Percentiles rank a stretch among this genome's conserved stretches.
phyloP scores from a whole-genome alignment of 2,888 invertebrate species.

The Chromoteleia sp. region DNA sequence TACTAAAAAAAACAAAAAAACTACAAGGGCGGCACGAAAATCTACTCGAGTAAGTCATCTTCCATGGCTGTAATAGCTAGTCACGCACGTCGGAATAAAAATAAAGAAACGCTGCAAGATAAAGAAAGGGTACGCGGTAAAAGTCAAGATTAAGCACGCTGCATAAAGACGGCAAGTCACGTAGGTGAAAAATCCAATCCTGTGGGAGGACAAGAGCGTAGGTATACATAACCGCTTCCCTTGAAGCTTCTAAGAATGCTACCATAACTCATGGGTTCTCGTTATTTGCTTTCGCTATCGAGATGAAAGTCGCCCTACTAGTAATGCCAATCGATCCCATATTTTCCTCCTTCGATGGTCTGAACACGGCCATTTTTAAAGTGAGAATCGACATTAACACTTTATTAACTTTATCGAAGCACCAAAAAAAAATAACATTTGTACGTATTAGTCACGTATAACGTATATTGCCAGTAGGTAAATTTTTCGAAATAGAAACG shows the following conservation, averaged over 20 bases:
- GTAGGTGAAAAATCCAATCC: conserved; percentile 72
- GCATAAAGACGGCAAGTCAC: conserved; percentile 71
- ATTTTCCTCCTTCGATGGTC: conserved; percentile 36
- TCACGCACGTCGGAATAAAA: conserved; percentile 61
- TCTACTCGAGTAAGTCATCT: conserved; percentile 62
- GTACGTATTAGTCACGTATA: no score
- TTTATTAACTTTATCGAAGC: conserved; percentile 69
- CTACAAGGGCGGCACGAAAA: conserved; percentile 49
- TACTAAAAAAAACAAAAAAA: conserved; percentile 11
- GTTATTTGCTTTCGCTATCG: conserved; percentile 72
- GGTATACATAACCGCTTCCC: conserved; percentile 63
- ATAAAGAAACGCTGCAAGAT: conserved; percentile 58
- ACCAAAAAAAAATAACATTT: conserved; percentile 46
- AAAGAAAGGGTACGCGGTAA: conserved; percentile 63
- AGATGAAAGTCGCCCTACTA: conserved; percentile 69
- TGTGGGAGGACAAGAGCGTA: conserved; percentile 69
- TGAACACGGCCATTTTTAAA: conserved; percentile 63
- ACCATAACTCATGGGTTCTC: conserved; percentile 69
- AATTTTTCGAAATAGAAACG: no score
- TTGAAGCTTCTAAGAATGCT: conserved; percentile 58
- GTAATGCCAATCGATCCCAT: conserved; percentile 63
- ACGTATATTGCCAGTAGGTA: no score
- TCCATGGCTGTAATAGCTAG: conserved; percentile 57
- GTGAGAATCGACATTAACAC: conserved; percentile 68
- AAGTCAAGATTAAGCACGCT: conserved; percentile 71